A percentile compares a stretch with the other conserved stretches of the same genome.
Evolutionary conservation across 2,888 invertebrate species (phyloP).

Genomic region (Cataglyphis cursor): DNA sequence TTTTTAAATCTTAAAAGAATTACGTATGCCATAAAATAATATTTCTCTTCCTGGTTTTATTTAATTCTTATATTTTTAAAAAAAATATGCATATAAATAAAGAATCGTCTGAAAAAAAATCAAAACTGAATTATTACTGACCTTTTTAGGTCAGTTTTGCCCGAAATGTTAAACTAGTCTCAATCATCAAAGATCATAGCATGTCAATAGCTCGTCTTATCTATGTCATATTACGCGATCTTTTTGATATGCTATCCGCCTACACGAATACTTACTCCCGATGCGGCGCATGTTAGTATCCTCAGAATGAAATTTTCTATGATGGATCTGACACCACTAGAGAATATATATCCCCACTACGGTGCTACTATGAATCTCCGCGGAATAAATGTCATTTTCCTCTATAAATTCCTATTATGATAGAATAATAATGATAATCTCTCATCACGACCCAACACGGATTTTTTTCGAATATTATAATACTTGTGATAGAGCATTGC

Average conservation of each 20-base stretch:
- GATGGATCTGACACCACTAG: conserved; percentile 37
- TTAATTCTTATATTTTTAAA: not conserved
- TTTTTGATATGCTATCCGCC: conserved; percentile 27
- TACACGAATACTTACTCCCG: conserved; percentile 10
- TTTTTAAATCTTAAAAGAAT: not conserved
- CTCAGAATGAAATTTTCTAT: conserved; percentile 26
- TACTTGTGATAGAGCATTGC: not conserved
- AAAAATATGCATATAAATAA: not conserved
- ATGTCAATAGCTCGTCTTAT: conserved; percentile 18
- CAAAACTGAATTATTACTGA: not conserved
- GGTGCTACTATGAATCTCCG: not conserved
- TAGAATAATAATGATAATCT: not conserved
- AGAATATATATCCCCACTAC: not conserved
- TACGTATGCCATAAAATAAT: not conserved
- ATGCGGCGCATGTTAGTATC: conserved; percentile 6
- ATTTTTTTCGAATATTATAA: conserved; percentile 9
- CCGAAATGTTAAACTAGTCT: conserved; percentile 1
- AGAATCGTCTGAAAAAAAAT: not conserved
- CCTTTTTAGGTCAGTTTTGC: not conserved
- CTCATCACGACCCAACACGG: not conserved
- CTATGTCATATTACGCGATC: conserved; percentile 20
- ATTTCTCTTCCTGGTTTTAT: not conserved
- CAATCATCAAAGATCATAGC: conserved; percentile 23
- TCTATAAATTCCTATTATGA: not conserved
- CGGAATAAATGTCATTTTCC: conserved; percentile 13